Base-by-base conservation (phyloP, 2,888 invertebrate species). In the Microctonus hyperodae region DNA sequence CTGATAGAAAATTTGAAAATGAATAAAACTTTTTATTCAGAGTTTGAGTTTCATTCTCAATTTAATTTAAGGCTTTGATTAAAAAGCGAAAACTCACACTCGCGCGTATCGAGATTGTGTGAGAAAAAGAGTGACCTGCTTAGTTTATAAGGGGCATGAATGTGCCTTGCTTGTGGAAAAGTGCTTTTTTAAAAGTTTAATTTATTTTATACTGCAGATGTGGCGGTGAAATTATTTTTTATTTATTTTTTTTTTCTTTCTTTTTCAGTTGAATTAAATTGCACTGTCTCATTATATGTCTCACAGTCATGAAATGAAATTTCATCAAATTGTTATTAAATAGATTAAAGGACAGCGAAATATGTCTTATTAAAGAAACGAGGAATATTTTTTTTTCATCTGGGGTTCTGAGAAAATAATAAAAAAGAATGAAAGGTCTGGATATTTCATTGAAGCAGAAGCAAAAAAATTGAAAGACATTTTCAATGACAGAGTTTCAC, bases 141-240 rank as follows among this genome's bases (percentile, higher is more conserved):
- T 62, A 37, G 37, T 53, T 62, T 35, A 53, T 37, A 35, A 62
- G 35, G 53, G 20, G 53, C n/a, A 23, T 51, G 35, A 9, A n/a
- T 31, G n/a, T 1, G 48, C 23, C n/a, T 20, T 22, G 48, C 23
- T 28, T 20, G 20, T 50, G 10, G 53, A 33, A 51, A 53, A 53
- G 28, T 53, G 35, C 62, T 62, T 62, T 62, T 37, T 62, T 23
- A 37, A 62, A 62, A 62, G 37, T 62, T 62, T 53, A 62, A 62
- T 62, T 62, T 28, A 40, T 62, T 62, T 62, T 61, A 5, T 22
- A 28, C 51, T 61, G 20, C 25, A 62, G 51, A 51, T 62, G 51
- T 25, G 51, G 13, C 23, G 35, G 51, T 53, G 9, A 53, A 53
- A 37, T 61, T 28, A 22, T n/a, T n/a, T 55, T 53, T 28, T 56